These are phyloP conservation scores for Troilus luridus DNA, from an alignment of 2,888 invertebrate genomes.

Conservation along the genomic window DNA sequence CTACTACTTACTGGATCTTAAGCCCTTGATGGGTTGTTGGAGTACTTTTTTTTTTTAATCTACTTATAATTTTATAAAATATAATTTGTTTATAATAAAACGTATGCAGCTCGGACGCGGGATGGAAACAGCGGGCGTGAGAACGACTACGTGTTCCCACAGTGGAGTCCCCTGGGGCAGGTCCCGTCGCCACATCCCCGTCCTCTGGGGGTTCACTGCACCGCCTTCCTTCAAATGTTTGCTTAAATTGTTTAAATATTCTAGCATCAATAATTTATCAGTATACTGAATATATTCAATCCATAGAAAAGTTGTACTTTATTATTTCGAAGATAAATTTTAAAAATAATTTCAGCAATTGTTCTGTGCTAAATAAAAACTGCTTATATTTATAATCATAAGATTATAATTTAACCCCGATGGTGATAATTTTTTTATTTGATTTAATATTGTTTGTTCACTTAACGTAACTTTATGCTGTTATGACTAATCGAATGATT, in stretches of 20 bases:
- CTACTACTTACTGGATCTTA: no score
- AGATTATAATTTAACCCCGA: no score
- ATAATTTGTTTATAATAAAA: background rate
- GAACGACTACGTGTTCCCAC: constrained; percentile 17
- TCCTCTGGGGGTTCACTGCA: constrained; percentile 22
- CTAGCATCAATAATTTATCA: background rate
- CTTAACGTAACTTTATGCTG: no score
- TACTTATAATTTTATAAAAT: background rate
- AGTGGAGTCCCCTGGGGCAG: constrained; percentile 10
- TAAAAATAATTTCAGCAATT: no score
- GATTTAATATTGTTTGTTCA: no score
- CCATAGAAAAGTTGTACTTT: background rate
- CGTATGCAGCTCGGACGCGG: background rate
- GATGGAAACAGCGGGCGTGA: background rate
- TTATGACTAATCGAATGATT: no score
- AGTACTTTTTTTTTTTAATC: background rate
- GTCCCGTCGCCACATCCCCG: constrained; percentile 39
- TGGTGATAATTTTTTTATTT: no score
- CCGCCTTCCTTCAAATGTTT: background rate
- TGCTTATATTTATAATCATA: no score
- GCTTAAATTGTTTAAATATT: constrained; percentile 26
- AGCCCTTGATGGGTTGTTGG: no score
- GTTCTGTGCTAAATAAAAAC: no score
- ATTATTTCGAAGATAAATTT: background rate
- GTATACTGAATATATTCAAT: background rate